These are phyloP conservation scores for Phengaris alcon DNA, from an alignment of 2,888 invertebrate genomes.

Conservation along the genomic window DNA sequence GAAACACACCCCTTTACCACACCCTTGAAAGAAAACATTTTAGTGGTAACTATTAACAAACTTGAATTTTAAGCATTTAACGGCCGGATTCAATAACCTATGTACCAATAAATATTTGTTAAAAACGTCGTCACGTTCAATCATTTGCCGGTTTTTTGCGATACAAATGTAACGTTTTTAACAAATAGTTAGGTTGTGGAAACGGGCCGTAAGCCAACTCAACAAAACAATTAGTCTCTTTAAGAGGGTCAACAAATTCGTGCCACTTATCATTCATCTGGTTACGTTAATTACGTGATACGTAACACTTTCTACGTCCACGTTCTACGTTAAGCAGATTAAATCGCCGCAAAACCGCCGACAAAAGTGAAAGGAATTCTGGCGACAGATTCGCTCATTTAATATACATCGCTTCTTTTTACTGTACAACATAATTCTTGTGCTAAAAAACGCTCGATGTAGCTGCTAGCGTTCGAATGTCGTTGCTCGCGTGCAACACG, in stretches of 20 bases:
- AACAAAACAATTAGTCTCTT: background rate
- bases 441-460: background rate
- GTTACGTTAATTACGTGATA: slow-evolving; percentile 13
- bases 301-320: slow-evolving; percentile 19
- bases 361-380: slow-evolving; percentile 20
- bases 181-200: too few species aligned
- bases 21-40: too few species aligned
- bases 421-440: background rate
- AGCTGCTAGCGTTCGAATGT: background rate
- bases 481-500: slow-evolving; percentile 1
- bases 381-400: background rate
- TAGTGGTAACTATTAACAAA: too few species aligned
- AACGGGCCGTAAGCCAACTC: background rate
- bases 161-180: too few species aligned
- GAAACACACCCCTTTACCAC: too few species aligned
- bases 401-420: slow-evolving; percentile 16
- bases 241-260: background rate
- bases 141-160: too few species aligned
- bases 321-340: background rate
- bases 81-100: too few species aligned
- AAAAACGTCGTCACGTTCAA: too few species aligned
- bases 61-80: too few species aligned
- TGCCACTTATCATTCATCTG: background rate
- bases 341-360: background rate
- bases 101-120: too few species aligned